Evolutionary conservation across 1,140 invertebrate genomes (phyloP).

Genomic region (Apocrypta bakeri): DNA sequence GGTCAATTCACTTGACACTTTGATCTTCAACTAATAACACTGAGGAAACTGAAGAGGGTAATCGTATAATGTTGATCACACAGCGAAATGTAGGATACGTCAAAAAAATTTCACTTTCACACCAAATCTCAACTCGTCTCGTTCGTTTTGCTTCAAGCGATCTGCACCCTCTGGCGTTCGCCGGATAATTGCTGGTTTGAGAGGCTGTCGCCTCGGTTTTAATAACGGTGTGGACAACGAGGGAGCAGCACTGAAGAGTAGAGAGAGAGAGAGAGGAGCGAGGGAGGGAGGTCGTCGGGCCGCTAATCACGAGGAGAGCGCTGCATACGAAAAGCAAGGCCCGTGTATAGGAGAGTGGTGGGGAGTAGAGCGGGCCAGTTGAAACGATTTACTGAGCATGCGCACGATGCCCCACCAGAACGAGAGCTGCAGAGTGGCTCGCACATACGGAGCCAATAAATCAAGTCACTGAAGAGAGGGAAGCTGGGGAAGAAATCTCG

Average conservation of each 20-base stretch:
- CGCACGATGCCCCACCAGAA: conserved; percentile 11
- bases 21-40: too few relatives aligned
- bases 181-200: conserved; percentile 71
- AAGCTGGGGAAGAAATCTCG: conserved; percentile 18
- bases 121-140: not conserved
- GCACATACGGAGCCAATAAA: conserved; percentile 36
- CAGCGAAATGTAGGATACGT: not conserved
- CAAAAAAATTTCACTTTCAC: not conserved
- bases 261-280: conserved; percentile 49
- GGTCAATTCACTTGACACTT: too few relatives aligned
- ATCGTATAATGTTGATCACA: too few relatives aligned
- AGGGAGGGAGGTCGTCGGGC: not conserved
- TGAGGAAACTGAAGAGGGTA: too few relatives aligned
- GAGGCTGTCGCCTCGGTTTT: conserved; percentile 71
- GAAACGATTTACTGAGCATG: conserved; percentile 3
- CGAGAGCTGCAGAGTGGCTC: not conserved
- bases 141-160: not conserved
- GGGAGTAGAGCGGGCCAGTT: not conserved
- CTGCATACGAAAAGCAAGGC: conserved; percentile 35
- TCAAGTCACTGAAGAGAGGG: conserved; percentile 32
- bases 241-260: conserved; percentile 56
- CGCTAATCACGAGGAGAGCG: not conserved
- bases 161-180: conserved; percentile 64
- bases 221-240: conserved; percentile 72
- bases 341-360: not conserved